These are phyloP conservation scores for Orthonyx spaldingii DNA, from an alignment of 2,113 vertebrate species.

Conservation along the genomic window DNA sequence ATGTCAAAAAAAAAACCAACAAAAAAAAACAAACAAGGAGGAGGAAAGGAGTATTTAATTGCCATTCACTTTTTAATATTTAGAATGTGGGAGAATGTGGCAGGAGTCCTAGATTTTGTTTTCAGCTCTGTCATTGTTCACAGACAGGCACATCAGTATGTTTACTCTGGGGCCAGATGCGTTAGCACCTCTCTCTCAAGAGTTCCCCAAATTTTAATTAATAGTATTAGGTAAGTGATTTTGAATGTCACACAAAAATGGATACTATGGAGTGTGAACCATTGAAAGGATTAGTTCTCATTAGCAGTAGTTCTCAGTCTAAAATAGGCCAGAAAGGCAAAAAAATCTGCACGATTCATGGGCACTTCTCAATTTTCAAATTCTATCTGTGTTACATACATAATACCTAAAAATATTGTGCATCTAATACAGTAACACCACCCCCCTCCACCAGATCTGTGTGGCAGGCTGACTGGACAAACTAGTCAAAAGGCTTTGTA, in stretches of 20 bases:
- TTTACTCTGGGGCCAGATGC: background rate
- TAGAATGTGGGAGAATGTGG: background rate
- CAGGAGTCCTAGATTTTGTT: background rate
- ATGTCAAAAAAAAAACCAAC: background rate
- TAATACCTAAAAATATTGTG: background rate
- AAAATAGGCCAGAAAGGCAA: background rate
- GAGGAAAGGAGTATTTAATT: background rate
- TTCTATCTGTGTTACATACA: background rate
- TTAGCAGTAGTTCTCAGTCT: background rate
- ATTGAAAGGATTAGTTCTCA: background rate
- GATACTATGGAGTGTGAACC: background rate
- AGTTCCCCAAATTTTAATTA: background rate
- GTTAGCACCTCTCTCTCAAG: background rate
- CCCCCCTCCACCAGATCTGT: accelerated
- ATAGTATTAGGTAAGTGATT: background rate
- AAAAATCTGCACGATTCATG: background rate
- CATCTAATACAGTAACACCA: background rate
- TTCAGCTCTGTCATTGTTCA: background rate
- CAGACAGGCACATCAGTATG: background rate
- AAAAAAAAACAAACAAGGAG: too few relatives aligned
- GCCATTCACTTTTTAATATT: background rate
- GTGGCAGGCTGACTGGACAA: background rate
- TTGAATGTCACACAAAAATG: background rate
- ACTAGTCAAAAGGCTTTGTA: background rate
- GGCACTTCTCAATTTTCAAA: background rate